phyloP scores from a whole-genome alignment of 1,140 invertebrate genomes.

The Antheraea pernyi region DNA sequence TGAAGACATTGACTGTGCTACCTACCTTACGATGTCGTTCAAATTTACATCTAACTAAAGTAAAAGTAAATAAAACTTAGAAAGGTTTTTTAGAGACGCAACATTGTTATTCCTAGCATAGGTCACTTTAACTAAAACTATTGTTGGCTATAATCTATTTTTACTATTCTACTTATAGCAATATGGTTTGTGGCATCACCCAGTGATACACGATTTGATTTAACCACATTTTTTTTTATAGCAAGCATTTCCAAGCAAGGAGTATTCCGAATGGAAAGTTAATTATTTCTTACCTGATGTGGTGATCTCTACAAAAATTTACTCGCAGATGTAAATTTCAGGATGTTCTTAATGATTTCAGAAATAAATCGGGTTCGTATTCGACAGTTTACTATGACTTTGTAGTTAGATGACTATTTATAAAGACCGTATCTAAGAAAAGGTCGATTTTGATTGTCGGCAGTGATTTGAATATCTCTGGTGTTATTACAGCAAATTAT shows the following conservation, averaged over 20 bases:
- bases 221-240: too few species aligned
- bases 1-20: neutral
- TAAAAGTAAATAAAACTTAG: neutral
- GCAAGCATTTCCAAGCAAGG: too few species aligned
- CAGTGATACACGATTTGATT: too few species aligned
- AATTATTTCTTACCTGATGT: too few species aligned
- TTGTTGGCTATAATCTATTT: too few species aligned
- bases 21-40: neutral
- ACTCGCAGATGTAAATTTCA: slow-evolving; percentile 36
- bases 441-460: slow-evolving; percentile 76
- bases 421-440: slow-evolving; percentile 76
- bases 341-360: slow-evolving; percentile 63
- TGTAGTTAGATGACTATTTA: slow-evolving; percentile 75
- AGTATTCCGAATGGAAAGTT: too few species aligned
- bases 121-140: too few species aligned
- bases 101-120: too few species aligned
- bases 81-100: too few species aligned
- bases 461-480: slow-evolving; percentile 74
- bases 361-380: slow-evolving; percentile 73
- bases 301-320: neutral
- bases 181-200: too few species aligned
- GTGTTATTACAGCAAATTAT: slow-evolving; percentile 75
- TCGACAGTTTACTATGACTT: slow-evolving; percentile 73
- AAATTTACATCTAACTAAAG: neutral
- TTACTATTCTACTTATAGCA: too few species aligned